These are phyloP conservation scores for Chrysochloris asiatica DNA, from an alignment of 2,113 vertebrate genomes.

Conservation along the genomic window DNA sequence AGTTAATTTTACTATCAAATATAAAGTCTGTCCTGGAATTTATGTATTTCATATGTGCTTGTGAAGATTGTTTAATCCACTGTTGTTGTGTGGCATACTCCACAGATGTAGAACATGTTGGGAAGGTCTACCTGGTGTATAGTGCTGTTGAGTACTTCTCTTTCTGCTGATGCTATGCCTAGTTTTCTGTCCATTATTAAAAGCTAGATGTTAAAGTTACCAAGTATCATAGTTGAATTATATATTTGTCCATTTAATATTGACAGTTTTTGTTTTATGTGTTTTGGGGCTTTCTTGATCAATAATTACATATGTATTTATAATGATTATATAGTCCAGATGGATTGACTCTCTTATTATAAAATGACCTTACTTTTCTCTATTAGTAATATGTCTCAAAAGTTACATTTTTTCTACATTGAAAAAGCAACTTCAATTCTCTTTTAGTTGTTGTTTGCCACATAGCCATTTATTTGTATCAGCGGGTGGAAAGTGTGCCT, in stretches of 20 bases:
- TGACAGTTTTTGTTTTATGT: background rate
- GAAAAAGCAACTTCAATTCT: background rate
- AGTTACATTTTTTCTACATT: background rate
- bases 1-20: background rate
- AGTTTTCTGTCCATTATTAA: background rate
- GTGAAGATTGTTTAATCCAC: background rate
- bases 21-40: background rate
- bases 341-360: background rate
- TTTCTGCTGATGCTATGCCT: background rate
- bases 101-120: background rate
- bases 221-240: background rate
- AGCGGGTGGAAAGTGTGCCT: background rate
- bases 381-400: background rate
- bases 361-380: background rate
- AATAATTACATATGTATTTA: background rate
- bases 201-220: background rate
- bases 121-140: background rate
- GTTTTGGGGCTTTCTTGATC: background rate
- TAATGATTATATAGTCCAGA: background rate
- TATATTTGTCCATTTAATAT: background rate
- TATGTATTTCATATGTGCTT: background rate
- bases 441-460: background rate
- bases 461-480: background rate
- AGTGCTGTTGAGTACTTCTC: background rate
- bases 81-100: background rate